Evolutionary conservation across 2,888 invertebrate species (phyloP), one percentile per base, ranked within the genome.

Genomic region (Dryobota labecula): DNA sequence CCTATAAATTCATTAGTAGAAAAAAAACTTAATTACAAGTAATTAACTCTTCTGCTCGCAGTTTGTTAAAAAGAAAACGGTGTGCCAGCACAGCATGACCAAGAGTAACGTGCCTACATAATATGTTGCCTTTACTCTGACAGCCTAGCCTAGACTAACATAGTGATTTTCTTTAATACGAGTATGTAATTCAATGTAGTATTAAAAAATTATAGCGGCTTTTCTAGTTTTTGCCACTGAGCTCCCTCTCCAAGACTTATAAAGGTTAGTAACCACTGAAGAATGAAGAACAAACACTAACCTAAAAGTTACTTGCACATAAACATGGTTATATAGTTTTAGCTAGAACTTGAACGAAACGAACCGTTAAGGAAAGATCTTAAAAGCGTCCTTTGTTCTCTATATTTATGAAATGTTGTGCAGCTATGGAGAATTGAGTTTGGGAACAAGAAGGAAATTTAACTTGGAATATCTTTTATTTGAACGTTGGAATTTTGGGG

Each of bases 321-420:
- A 76, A 82, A 76, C 70, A 78, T 70, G 33, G 76, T 72, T 73
- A n/a, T 71, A 60, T 75, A 75, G n/a, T n/a, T 73, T 61, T 71
- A 73, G 69, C 75, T 84, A 81, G 74, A 45, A 57, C 74, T 54
- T 76, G 66, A 62, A 60, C 57, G 72, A 72, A 83, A 85, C 78
- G 78, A 80, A 80, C 84, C 82, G 72, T 72, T 51, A 73, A 73
- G 72, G 36, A 73, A 70, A 73, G 36, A 64, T 82, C 82, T 82
- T 82, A 82, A 76, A 82, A 78, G 76, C 78, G 66, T 82, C 82
- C 71, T 82, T 80, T 84, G 76, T 82, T 77, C 69, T 76, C 84
- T 76, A 79, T 81, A 83, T 84, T 84, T 75, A 75, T 81, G 73
- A 81, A 81, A 75, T 73, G 61, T 71, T 66, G 62, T 80, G 76